phyloP scores from a whole-genome alignment of 2,888 invertebrate species.

The Chrysina gloriosa region DNA sequence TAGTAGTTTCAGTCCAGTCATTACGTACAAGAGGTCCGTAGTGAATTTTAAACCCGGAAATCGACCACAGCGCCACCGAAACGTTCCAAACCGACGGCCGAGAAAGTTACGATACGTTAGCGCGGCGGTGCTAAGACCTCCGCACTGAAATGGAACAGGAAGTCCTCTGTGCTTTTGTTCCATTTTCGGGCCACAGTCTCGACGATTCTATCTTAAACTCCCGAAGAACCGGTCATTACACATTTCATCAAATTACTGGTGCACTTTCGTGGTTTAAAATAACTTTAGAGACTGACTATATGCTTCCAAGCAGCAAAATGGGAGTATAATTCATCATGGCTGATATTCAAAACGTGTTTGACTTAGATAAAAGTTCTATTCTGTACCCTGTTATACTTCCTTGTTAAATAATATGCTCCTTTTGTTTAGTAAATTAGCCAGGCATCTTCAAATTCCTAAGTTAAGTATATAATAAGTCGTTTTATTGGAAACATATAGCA shows the following conservation, averaged over 20 bases:
- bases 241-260: conserved; percentile 35
- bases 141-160: conserved; percentile 31
- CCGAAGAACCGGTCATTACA: conserved; percentile 36
- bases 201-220: conserved; percentile 10
- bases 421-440: no score
- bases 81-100: conserved; percentile 29
- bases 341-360: conserved; percentile 3
- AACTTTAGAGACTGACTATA: conserved; percentile 11
- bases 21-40: conserved; percentile 27
- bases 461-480: no score
- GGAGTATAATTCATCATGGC: not conserved
- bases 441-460: no score
- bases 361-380: not conserved
- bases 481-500: no score
- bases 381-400: no score
- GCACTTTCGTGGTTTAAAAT: conserved; percentile 24
- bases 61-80: conserved; percentile 33
- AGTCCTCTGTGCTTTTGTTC: conserved; percentile 29
- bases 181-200: not conserved
- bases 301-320: not conserved
- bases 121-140: conserved; percentile 7
- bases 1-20: conserved; percentile 31
- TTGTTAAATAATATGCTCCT: no score
- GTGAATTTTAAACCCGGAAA: conserved; percentile 37
- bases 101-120: conserved; percentile 18